Evolutionary conservation across 37 sponge, comb jelly and placozoan genomes (phyloP).

Genomic region (Diacarnus erythraeanus): DNA sequence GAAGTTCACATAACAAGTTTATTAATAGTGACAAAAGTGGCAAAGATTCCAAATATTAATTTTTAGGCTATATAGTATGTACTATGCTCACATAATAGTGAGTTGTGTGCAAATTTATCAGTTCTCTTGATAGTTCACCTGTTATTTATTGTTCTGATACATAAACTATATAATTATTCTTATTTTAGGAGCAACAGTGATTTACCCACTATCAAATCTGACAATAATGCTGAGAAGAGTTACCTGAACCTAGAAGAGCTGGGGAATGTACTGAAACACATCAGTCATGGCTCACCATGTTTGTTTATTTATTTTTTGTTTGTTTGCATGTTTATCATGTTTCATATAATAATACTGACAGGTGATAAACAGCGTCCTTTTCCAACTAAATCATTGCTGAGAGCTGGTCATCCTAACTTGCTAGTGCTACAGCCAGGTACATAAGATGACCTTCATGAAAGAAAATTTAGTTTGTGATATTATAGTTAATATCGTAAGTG

Average conservation of each 20-base stretch:
- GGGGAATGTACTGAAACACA: constrained; percentile 1
- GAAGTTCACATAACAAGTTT: no score
- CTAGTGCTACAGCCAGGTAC: constrained; percentile 22
- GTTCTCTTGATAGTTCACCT: no score
- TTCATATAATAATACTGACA: background rate
- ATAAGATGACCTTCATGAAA: background rate
- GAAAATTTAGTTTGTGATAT: background rate
- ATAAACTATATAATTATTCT: background rate
- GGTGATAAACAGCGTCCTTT: constrained; percentile 2
- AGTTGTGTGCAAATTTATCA: no score
- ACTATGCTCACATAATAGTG: no score
- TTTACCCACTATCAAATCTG: background rate
- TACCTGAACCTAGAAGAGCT: constrained; percentile 17
- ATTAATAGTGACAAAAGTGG: no score
- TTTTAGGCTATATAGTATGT: no score
- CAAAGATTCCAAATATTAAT: no score
- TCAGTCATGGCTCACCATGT: background rate
- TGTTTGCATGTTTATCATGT: background rate
- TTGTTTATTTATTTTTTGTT: background rate
- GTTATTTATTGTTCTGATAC: no score
- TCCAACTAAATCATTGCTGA: background rate
- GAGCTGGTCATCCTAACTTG: constrained; percentile 33
- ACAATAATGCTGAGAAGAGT: background rate
- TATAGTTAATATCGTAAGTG: background rate
- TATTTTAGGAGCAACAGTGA: background rate